Base-by-base conservation (phyloP, 2,113 vertebrate species). In the Gambusia holbrooki region DNA sequence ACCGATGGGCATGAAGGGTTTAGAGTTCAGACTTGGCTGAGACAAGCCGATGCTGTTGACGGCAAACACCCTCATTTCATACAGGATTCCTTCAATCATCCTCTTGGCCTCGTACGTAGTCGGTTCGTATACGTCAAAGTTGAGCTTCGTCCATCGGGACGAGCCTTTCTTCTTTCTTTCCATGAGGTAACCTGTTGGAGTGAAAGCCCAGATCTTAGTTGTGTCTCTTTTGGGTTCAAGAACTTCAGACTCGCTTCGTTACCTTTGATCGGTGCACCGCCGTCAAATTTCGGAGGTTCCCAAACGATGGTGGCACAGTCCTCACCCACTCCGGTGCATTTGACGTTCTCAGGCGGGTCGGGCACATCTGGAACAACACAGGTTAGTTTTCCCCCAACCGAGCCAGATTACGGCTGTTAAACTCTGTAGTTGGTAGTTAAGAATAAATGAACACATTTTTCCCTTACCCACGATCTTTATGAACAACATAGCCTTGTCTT, bases 91-190 rank as follows among this genome's bases (percentile, higher is more conserved):
- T 86, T 98, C 97, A n/a, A 98, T 97, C 97, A 98, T 98, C 82
- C 94, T 95, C 85, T 95, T 96, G 7, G 96, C 95, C 76, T 96
- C 95, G 0, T 96, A 98, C 3, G 94, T 94, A 0, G 91, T 93
- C 0, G 89, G 92, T 0, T 92, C 82, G 29, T 93, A 96, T 0
- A 96, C 93, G 30, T 97, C 97, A 30, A 97, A 98, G 91, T 98
- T 98, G 73, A 98, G 92, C 88, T 96, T 97, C 76, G 97, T 97
- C 97, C 97, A 98, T 81, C 96, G 94, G 29, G 93, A 93, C 9
- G 96, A 97, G 25, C 96, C 96, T 77, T 98, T 97, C 93, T 98
- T 98, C 90, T 97, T 98, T 79, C 97, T 94, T 91, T 98, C 97
- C 92, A 98, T 92, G 65, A 97, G 93, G 81, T 98, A 98, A 51